These are phyloP conservation scores for Molossus alvarezi DNA, from an alignment of 2,797 vertebrate genomes.

Conservation along the genomic window DNA sequence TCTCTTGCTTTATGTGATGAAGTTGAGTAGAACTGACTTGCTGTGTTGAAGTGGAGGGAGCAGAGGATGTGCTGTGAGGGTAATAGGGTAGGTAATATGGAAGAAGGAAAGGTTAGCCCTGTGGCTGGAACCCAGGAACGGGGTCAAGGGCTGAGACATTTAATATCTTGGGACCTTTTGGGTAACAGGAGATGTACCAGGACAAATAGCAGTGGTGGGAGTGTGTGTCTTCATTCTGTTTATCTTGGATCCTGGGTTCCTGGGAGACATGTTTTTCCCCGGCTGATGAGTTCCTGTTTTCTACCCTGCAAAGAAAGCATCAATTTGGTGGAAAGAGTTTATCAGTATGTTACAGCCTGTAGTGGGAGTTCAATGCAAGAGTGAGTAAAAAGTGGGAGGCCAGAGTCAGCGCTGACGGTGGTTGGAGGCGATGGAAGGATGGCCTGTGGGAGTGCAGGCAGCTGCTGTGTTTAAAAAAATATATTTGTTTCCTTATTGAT, in stretches of 20 bases:
- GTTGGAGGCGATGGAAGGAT: not conserved
- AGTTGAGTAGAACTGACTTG: not conserved
- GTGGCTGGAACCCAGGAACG: not conserved
- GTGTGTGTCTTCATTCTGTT: not conserved
- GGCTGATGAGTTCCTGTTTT: not conserved
- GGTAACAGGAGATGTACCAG: not conserved
- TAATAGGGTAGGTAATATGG: not conserved
- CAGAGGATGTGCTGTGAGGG: too few relatives aligned
- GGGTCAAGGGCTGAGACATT: not conserved
- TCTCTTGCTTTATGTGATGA: not conserved
- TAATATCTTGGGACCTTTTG: not conserved
- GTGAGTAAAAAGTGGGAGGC: not conserved
- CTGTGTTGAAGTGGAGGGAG: not conserved
- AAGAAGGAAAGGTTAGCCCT: not conserved
- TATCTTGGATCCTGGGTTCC: not conserved
- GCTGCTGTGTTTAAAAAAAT: not conserved
- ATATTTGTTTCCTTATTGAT: too few relatives aligned
- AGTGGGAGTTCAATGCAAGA: not conserved
- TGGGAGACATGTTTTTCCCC: not conserved
- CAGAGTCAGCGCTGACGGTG: not conserved
- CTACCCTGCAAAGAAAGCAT: not conserved
- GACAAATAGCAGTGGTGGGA: not conserved
- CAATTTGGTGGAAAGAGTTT: not conserved
- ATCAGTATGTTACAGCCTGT: not conserved
- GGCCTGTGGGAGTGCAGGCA: not conserved